Evolutionary conservation across 2,797 vertebrate species (phyloP).

Genomic region (Sebastes nivosus): DNA sequence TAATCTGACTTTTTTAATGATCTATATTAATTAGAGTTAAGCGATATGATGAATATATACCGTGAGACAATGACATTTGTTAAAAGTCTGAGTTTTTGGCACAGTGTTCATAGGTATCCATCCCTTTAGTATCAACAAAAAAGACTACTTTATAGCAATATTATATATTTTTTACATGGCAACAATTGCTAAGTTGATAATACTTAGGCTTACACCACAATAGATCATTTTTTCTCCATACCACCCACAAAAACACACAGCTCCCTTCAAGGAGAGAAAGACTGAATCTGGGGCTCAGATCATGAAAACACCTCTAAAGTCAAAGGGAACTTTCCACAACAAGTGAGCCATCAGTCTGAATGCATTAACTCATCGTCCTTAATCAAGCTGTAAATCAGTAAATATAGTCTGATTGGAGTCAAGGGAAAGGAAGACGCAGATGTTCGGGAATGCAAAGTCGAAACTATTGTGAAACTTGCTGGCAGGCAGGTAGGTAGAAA

Average conservation of each 20-base stretch:
- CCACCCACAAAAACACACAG: not conserved
- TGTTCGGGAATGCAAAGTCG: constrained; percentile 69
- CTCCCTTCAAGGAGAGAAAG: not conserved
- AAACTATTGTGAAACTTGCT: constrained; percentile 80
- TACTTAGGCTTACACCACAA: not conserved
- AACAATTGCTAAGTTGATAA: no score
- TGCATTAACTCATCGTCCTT: not conserved
- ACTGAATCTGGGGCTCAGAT: not conserved
- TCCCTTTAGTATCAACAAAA: not conserved
- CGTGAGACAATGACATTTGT: not conserved
- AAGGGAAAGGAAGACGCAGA: constrained; percentile 30
- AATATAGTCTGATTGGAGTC: not conserved
- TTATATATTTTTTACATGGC: not conserved
- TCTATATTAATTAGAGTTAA: no score
- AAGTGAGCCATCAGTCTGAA: not conserved
- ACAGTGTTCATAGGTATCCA: not conserved
- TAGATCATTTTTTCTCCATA: not conserved
- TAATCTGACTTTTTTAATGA: not conserved
- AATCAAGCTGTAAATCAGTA: not conserved
- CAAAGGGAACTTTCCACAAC: not conserved
- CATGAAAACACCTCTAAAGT: not conserved
- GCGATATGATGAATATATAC: not conserved
- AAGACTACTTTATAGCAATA: not conserved
- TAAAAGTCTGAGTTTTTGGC: not conserved
- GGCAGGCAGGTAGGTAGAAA: constrained; percentile 79